Evolutionary conservation across 37 sponge, comb jelly and placozoan genomes (phyloP), one percentile per base, ranked within the genome.

Genomic region (Corticium candelabrum): DNA sequence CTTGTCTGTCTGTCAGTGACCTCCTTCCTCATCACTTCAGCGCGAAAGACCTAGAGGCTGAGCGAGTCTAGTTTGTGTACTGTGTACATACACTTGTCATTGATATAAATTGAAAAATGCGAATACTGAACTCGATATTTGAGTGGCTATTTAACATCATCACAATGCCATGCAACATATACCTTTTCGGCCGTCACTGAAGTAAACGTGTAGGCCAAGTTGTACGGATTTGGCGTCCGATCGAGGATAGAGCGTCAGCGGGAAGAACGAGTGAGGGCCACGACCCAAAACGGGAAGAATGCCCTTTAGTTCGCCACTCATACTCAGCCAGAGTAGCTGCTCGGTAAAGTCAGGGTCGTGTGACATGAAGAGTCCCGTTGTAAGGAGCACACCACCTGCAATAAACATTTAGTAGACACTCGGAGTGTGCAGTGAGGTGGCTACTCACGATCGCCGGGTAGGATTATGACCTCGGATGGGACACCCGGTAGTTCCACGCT

Each of bases 1-100:
- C 34, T 30, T 15, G 34, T 1, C 3, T 3, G 27, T 78, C 68
- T 21, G 73, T 86, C 38, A 3, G 30, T n/a, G 85, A 86, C 2
- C 39, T 90, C 21, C 81, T 90, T 0, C 90, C 90, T 0, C 36
- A 38, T 11, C 38, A 81, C 39, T 90, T 90, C 40, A 67, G 50
- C 4, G 33, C 70, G n/a, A 75, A 75, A 11, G 62, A 50, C 21
- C 21, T 50, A 50, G 62, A 50, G n/a, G n/a, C n/a, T n/a, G n/a
- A n/a, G n/a, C n/a, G n/a, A n/a, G n/a, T n/a, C n/a, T n/a, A n/a
- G n/a, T n/a, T n/a, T n/a, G n/a, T n/a, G n/a, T n/a, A n/a, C n/a
- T n/a, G n/a, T n/a, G n/a, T n/a, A n/a, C n/a, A n/a, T n/a, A n/a
- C n/a, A n/a, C n/a, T n/a, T n/a, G n/a, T n/a, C n/a, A n/a, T n/a